Conservation (phyloP, 2,888 invertebrate species). For the Bedellia somnulentella region DNA sequence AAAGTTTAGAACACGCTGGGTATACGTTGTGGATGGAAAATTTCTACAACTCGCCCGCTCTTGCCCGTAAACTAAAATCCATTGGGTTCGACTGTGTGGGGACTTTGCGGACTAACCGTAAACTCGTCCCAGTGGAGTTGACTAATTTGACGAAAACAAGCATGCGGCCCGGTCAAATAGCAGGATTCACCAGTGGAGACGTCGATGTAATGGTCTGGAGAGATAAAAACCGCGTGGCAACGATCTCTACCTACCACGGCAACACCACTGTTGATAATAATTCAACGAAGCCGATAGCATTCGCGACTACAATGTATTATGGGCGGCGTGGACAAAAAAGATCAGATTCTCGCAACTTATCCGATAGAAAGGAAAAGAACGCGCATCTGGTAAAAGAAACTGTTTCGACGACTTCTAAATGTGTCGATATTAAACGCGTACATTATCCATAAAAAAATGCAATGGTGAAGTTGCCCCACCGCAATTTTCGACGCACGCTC, state of each 20-base stretch:
- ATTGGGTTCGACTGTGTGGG: constrained; percentile 7
- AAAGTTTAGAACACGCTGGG: too few species aligned
- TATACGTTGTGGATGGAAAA: constrained; percentile 8
- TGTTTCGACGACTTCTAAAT: not conserved
- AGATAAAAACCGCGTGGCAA: too few species aligned
- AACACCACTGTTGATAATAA: too few species aligned
- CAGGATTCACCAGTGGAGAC: constrained; percentile 3
- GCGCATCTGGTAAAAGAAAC: not conserved
- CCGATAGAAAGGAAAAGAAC: not conserved
- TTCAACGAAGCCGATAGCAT: too few species aligned
- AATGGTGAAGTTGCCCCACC: too few species aligned
- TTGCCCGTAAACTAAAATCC: constrained; percentile 4
- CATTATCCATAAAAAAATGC: too few species aligned
- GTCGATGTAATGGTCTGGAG: constrained; percentile 25
- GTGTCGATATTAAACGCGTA: not conserved
- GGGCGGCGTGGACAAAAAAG: constrained; percentile 1
- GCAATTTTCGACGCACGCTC: too few species aligned
- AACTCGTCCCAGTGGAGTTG: constrained; percentile 4
- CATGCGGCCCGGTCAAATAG: constrained; percentile 1
- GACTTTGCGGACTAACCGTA: constrained; percentile 4
- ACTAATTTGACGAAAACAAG: not conserved
- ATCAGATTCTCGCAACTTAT: not conserved
- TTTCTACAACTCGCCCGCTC: constrained; percentile 6
- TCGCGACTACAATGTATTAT: not conserved
- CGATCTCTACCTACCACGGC: too few species aligned